Evolutionary conservation across 2,888 invertebrate genomes (phyloP), one percentile per base, ranked within the genome.

Genomic region (Lasioglossum pauxillum): DNA sequence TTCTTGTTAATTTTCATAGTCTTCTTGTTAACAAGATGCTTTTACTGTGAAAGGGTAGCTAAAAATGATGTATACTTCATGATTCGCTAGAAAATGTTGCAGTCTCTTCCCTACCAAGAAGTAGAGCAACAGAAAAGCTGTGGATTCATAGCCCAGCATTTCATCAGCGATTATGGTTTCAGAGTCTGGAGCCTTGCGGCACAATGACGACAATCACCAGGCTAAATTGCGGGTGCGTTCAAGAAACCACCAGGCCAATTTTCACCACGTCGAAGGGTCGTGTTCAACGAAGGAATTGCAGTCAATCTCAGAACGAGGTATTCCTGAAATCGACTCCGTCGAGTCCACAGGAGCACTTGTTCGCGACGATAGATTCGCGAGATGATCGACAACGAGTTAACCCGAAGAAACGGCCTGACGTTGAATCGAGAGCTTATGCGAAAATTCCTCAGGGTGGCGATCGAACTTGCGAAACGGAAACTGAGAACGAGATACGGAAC

Each of bases 121-220:
- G 49, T 23, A 19, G 23, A 23, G 53, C 53, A 23, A 53, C 23
- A 53, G 53, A 53, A n/a, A 10, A 10, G 3, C 23, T 10, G 53
- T 10, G 10, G 10, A 53, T n/a, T n/a, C 53, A n/a, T 10, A 23
- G 23, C 10, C 53, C 23, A 53, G 23, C 23, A 53, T 10, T 31
- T 16, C 19, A 64, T 7, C 16, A 16, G 31, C 16, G 16, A 64
- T 8, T 64, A 19, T 3, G 64, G 27, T 88, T 84, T 31, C 84
- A 93, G 93, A 85, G 85, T n/a, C 44, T 92, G 73, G 92, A 93
- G 69, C 88, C 91, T 0, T 93, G 91, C 71, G 93, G 93, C 16
- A 93, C 92, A 46, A 92, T 93, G 91, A 93, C 93, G 46, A 93
- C 92, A 10, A 93, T 92, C 79, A 93, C 92, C 5, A 87, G 89